Conservation (phyloP, 2,113 vertebrate genomes). For the Pterocles orientalis region DNA sequence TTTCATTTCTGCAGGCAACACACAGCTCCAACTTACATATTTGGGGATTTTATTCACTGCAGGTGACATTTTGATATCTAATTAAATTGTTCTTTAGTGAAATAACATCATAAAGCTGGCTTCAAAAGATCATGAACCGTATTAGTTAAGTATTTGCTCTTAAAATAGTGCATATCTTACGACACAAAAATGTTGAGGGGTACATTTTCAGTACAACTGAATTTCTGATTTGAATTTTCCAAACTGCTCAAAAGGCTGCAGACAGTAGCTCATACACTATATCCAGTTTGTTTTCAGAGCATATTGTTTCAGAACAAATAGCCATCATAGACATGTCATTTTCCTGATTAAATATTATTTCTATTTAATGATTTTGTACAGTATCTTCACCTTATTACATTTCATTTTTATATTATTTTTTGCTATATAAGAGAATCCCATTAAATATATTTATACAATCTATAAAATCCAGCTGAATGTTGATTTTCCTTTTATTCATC, state of each 20-base stretch:
- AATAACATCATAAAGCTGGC: slow-evolving; percentile 40
- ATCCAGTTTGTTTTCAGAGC: neutral
- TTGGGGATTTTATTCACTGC: slow-evolving; percentile 33
- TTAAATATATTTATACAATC: slow-evolving; percentile 25
- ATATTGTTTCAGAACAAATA: slow-evolving; percentile 33
- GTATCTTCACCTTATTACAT: neutral
- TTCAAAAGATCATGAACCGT: slow-evolving; percentile 34
- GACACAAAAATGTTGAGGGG: neutral
- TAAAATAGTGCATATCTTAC: slow-evolving; percentile 36
- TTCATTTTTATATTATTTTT: neutral
- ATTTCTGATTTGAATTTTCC: neutral
- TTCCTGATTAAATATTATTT: slow-evolving; percentile 4
- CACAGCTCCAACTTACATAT: neutral
- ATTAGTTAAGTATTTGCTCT: slow-evolving; percentile 36
- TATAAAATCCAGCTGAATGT: neutral
- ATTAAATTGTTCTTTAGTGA: slow-evolving; percentile 52
- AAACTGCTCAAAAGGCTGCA: neutral
- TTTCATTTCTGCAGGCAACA: neutral
- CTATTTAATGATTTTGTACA: neutral
- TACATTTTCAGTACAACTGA: neutral
- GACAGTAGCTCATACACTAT: neutral
- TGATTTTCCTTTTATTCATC: slow-evolving; percentile 14
- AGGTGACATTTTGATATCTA: slow-evolving; percentile 57
- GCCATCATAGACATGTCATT: neutral
- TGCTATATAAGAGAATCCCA: neutral